Base-by-base conservation (phyloP, 2,888 invertebrate species). In the Platerodrilus igneus region DNA sequence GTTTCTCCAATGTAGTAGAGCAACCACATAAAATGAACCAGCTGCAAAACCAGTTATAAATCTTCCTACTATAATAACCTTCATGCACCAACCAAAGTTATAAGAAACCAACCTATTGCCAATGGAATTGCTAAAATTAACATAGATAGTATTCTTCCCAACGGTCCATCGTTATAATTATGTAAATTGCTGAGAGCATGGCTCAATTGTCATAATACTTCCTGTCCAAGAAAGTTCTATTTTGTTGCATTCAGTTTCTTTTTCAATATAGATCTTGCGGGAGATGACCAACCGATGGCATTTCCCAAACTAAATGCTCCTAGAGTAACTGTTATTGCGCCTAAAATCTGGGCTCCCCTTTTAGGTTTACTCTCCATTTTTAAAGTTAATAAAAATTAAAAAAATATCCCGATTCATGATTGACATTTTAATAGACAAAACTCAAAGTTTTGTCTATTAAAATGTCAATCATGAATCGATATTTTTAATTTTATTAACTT, bases 1-100 rank as follows among this genome's bases (percentile, higher is more conserved):
- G 87, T 84, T 69, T 92, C 92, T 0, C 82, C 81, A 16, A 90
- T 81, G 63, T 89, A 92, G 69, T 0, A 91, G 89, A 0, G 83
- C 83, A 2, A 83, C 76, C 2, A 90, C 85, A 58, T 86, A 86
- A 19, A 79, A 76, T 0, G 81, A 79, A 27, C 85, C 86, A 56
- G 76, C 57, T 21, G 70, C 70, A 41, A 70, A 62, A 3, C 76
- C 76, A 33, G 65, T 63, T 4, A 72, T 16, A 10, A 71, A 47
- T 21, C 64, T 45, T 8, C 51, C 56, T 2, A 51, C 11, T 26
- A 47, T 51, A 26, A 54, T 45, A 20, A 51, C 29, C 20, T 21
- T 20, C 9, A 34, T 32, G 21, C 39, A 26, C 10, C 36, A 33
- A 9, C 52, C 36, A 15, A 53, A 47, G 33, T 46, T 14, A 58